Conservation (phyloP, 2,888 invertebrate genomes). For the Trypoxylon attenuatum region DNA sequence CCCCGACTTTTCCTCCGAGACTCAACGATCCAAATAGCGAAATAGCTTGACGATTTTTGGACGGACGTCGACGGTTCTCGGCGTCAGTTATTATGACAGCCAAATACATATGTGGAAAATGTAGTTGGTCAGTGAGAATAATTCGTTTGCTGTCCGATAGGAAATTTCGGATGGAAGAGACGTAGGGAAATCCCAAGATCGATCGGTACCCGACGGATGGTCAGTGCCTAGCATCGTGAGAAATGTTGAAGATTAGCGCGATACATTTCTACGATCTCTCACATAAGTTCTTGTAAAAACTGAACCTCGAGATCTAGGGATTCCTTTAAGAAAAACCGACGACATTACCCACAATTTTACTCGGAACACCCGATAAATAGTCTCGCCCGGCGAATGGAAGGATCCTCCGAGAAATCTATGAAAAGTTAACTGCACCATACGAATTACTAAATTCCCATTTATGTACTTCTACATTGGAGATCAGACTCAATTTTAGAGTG, state of each 20-base stretch:
- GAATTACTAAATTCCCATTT: background rate
- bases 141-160: background rate
- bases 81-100: too few relatives aligned
- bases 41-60: background rate
- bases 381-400: conserved; percentile 17
- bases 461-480: background rate
- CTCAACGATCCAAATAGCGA: background rate
- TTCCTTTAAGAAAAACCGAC: conserved; percentile 39
- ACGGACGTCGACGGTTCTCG: background rate
- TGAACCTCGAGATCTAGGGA: conserved; percentile 7
- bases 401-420: background rate
- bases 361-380: conserved; percentile 28
- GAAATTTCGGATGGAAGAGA: conserved; percentile 8
- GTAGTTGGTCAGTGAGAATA: background rate
- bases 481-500: background rate
- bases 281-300: conserved; percentile 59
- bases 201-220: conserved; percentile 18
- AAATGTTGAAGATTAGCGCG: conserved; percentile 53
- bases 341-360: conserved; percentile 24
- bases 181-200: conserved; percentile 29
- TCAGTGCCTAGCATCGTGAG: conserved; percentile 27
- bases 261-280: conserved; percentile 48
- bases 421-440: too few relatives aligned
- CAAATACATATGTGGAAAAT: background rate
- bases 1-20: background rate